Conservation (phyloP, 2,113 vertebrate genomes). For the Lampris incognitus region DNA sequence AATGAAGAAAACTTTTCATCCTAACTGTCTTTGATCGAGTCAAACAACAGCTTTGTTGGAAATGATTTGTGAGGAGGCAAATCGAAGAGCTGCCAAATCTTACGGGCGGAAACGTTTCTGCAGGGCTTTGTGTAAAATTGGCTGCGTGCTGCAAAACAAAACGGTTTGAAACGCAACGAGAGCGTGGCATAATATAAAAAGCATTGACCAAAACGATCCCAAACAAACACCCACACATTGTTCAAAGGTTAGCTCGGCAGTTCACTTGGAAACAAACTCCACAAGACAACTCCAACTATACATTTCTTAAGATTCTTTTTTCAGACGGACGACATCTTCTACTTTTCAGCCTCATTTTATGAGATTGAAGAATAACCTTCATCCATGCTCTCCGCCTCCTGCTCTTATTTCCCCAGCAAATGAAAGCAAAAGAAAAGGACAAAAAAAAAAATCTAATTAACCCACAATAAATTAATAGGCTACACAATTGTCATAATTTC, state of each 20-base stretch:
- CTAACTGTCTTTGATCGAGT: constrained; percentile 29
- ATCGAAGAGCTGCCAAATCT: neutral
- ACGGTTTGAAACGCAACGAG: neutral
- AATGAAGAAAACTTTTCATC: constrained; percentile 15
- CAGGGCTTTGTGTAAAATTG: neutral
- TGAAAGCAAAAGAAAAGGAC: constrained; percentile 32
- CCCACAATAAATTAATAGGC: constrained; percentile 68
- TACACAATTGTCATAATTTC: constrained; percentile 61
- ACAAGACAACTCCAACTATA: neutral
- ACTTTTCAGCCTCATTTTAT: constrained; percentile 26
- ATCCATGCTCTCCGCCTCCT: constrained; percentile 1
- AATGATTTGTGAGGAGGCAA: constrained; percentile 21
- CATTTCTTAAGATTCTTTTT: neutral
- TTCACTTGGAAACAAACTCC: neutral
- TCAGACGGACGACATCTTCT: neutral
- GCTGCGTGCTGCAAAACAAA: neutral
- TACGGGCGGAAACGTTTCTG: neutral
- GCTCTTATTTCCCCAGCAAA: constrained; percentile 41
- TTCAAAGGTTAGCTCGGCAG: neutral
- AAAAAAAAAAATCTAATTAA: constrained; percentile 61
- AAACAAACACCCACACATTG: neutral
- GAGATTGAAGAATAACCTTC: constrained; percentile 17
- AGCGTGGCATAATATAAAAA: neutral
- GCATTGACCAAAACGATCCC: neutral
- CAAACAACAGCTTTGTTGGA: constrained; percentile 9